Conservation (phyloP, 2,797 vertebrate genomes). For the Danio albolineatus region DNA sequence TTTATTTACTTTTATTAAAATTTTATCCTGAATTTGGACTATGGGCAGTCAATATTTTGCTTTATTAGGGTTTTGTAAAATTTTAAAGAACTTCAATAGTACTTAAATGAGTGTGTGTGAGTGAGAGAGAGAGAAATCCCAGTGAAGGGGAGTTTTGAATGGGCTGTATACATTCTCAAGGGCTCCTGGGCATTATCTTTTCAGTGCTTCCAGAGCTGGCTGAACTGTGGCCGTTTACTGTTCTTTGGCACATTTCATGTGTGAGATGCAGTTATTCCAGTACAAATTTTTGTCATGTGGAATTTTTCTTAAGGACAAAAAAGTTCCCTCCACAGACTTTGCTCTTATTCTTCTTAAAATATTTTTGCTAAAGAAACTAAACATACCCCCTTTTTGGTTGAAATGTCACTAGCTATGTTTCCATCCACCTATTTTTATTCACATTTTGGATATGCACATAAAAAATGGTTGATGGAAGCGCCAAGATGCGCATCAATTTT, state of each 20-base stretch:
- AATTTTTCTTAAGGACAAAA: background rate
- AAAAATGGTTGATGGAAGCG: no score
- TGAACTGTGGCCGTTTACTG: background rate
- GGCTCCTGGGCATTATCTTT: conserved; percentile 35
- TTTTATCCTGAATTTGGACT: conserved; percentile 2
- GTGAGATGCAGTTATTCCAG: background rate
- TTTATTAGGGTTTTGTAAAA: background rate
- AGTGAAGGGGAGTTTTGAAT: background rate
- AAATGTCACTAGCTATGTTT: background rate
- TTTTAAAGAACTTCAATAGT: background rate
- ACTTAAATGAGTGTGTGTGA: background rate
- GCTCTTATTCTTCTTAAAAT: background rate
- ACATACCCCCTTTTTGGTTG: background rate
- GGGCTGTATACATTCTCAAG: conserved; percentile 21
- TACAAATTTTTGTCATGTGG: background rate
- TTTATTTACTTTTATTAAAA: conserved; percentile 20
- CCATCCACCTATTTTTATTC: no score
- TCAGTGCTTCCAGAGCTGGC: conserved; percentile 53
- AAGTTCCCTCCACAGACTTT: background rate
- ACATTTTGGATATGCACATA: no score
- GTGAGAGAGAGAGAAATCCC: background rate
- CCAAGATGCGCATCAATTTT: no score
- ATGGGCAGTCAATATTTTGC: background rate
- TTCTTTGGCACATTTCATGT: background rate
- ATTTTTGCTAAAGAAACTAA: background rate